Base-by-base conservation (phyloP, 1,140 invertebrate genomes). In the Drosophila quadrilineata region DNA sequence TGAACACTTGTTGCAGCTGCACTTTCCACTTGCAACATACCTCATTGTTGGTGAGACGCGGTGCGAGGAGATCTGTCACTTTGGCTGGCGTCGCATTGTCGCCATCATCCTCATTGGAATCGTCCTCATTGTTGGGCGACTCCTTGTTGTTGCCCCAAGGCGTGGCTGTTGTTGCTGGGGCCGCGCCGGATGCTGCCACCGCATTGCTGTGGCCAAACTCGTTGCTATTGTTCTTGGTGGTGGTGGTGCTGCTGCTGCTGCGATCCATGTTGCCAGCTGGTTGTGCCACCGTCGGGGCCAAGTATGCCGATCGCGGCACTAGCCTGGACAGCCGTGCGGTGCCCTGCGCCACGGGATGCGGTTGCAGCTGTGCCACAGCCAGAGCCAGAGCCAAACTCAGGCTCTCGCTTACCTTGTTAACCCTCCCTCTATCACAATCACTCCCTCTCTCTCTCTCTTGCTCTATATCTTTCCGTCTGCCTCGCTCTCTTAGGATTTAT, bases 81-180 rank as follows among this genome's bases (percentile, higher is more conserved):
- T 89, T 89, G 33, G 87, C 87, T 3, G 87, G 87, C 45, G 87
- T 85, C 19, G 73, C 70, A 53, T 35, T 77, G 40, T 89, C 87
- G 36, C 68, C 80, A 16, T 89, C 87, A 41, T 89, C 87, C 31
- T 88, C 87, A 50, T 84, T 84, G 31, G 77, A 84, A 29, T 88
- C 87, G 17, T 88, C 86, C 36, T 86, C 86, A 9, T 88, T 85
- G 28, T 79, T 76, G 3, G 86, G 73, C 31, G 82, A 87, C 56
- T 88, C 87, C 50, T 88, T 88, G 65, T 88, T 77, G 49, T 88
- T 87, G 35, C 65, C 65, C 87, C 87, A 88, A 3, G 82, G 77
- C n/a, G 77, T 60, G 28, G 71, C 54, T 9, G 67, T 69, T 6
- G 64, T 29, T 24, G 56, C n/a, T n/a, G n/a, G 50, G 3, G 60